Evolutionary conservation across 2,888 invertebrate species (phyloP).

Genomic region (Leucophenga montana): DNA sequence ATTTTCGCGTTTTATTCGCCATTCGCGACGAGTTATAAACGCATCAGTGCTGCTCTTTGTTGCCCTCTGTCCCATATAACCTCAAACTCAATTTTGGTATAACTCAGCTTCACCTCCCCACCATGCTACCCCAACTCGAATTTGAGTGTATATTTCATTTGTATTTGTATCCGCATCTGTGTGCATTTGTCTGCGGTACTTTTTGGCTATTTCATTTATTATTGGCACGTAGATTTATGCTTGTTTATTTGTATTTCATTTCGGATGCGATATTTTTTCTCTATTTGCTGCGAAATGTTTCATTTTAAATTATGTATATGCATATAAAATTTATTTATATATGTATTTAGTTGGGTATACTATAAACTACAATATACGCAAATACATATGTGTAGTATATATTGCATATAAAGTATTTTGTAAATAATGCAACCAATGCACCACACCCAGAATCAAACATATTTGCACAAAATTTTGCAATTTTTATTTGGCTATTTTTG

Average conservation of each 20-base stretch:
- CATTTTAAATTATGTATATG: constrained; percentile 18
- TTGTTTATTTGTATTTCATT: constrained; percentile 22
- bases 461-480: neutral
- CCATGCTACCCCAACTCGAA: neutral
- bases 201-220: constrained; percentile 37
- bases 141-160: too few relatives aligned
- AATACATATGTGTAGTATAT: neutral
- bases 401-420: neutral
- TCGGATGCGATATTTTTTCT: neutral
- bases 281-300: constrained; percentile 15
- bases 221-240: constrained; percentile 68
- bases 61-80: neutral
- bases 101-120: too few relatives aligned
- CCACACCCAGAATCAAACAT: constrained; percentile 15
- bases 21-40: constrained; percentile 16
- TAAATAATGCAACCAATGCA: neutral
- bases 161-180: neutral
- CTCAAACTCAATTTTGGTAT: too few relatives aligned
- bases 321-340: constrained; percentile 5
- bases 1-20: constrained; percentile 15
- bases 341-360: neutral
- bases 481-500: constrained; percentile 11
- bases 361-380: neutral
- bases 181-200: constrained; percentile 8
- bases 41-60: constrained; percentile 10